Evolutionary conservation across 2,888 invertebrate genomes (phyloP), one percentile per base, ranked within the genome.

Genomic region (Lapara coniferarum): DNA sequence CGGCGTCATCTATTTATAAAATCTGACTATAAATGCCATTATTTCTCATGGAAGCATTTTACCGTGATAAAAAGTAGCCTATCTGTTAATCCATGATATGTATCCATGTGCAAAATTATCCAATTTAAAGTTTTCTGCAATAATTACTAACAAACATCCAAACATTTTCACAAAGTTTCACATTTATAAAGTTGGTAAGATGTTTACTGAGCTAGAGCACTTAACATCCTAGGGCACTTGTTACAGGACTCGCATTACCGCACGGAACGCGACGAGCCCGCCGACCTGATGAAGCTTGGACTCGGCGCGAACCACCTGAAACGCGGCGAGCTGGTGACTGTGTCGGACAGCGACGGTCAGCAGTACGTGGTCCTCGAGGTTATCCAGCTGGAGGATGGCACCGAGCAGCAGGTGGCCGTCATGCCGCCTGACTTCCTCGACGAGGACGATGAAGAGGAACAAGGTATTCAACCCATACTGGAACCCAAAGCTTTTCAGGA

Each of bases 311-410:
- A 80, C 14, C 85, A 88, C 49, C 69, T 90, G 74, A 85, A 87
- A 59, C 85, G 86, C 6, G 91, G 86, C 44, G 88, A 89, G 77
- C 77, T 88, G 71, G 88, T 89, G 68, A 89, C 87, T 0, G 91
- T 89, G 72, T 85, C 86, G 0, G 89, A 87, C 44, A 89, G 85
- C 2, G 88, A 88, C 85, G 97, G 97, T 0, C 97, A 97, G 77
- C 97, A 97, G 86, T 97, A 97, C 81, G 97, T 98, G 66, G 97
- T 98, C n/a, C 91, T 98, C 14, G 98, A 98, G 90, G 97, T 98
- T 12, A 97, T 98, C 59, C 97, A 97, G 78, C 88, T 97, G 57
- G 96, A 96, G 68, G 96, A 96, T 77, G 96, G 96, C 74, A 94
- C 94, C 7, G 95, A 96, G 67, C 89, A 91, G 72, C 90, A 92